These are phyloP conservation scores for Pseudochirops corinnae DNA, from an alignment of 2,797 vertebrate species.

Conservation along the genomic window DNA sequence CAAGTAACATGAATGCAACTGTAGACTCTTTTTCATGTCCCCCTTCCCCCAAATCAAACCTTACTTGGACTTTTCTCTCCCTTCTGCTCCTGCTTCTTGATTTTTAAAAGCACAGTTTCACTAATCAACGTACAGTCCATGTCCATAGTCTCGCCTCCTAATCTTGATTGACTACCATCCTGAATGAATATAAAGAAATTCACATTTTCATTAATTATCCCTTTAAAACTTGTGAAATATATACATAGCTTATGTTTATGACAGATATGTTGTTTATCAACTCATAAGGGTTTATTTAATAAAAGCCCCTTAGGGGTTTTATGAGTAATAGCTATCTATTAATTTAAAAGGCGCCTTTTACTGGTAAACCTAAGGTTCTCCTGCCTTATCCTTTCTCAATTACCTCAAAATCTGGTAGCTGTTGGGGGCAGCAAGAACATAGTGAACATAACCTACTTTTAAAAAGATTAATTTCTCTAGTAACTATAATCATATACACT, in stretches of 20 bases:
- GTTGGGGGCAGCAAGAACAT: background rate
- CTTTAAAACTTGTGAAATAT: slow-evolving; percentile 36
- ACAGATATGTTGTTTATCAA: background rate
- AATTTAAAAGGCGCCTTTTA: background rate
- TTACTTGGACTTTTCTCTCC: slow-evolving; percentile 83
- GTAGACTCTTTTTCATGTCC: slow-evolving; percentile 4
- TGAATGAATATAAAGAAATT: slow-evolving; percentile 70
- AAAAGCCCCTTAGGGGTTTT: background rate
- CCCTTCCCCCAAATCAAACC: slow-evolving; percentile 42
- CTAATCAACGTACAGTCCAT: slow-evolving; percentile 94
- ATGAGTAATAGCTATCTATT: background rate
- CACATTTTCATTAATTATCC: slow-evolving; percentile 56
- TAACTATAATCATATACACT: slow-evolving; percentile 35
- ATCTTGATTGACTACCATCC: slow-evolving; percentile 80
- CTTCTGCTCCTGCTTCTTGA: slow-evolving; percentile 82
- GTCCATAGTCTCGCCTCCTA: slow-evolving; percentile 86
- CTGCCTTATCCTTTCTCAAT: slow-evolving; percentile 8
- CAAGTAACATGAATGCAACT: slow-evolving; percentile 13
- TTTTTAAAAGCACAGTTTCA: slow-evolving; percentile 90
- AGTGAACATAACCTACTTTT: slow-evolving; percentile 27
- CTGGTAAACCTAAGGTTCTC: background rate
- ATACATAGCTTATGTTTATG: slow-evolving; percentile 30
- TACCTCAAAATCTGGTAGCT: background rate
- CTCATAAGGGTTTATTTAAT: background rate
- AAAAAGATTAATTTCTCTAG: slow-evolving; percentile 2